Conservation (phyloP, 2,797 vertebrate species). For the Gymnodraco acuticeps region DNA sequence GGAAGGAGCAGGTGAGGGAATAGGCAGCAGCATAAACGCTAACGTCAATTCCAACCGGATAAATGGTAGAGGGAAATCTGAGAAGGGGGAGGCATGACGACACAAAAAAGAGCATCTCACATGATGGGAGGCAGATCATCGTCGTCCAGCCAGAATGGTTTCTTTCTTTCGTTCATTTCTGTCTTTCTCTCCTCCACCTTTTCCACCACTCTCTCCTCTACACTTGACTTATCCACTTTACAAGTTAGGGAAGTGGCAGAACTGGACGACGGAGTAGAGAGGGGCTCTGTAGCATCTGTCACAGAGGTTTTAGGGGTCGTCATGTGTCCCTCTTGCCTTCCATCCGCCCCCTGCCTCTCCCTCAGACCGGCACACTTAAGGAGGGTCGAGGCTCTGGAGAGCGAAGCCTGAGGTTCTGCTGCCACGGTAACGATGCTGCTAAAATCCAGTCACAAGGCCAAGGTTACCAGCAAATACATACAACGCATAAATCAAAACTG, state of each 20-base stretch:
- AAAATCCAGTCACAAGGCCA: slow-evolving; percentile 72
- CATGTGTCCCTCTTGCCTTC: slow-evolving; percentile 60
- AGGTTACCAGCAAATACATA: slow-evolving; percentile 55
- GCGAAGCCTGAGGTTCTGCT: slow-evolving; percentile 57
- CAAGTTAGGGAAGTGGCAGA: slow-evolving; percentile 50
- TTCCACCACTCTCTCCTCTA: slow-evolving; percentile 37
- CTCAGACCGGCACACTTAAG: slow-evolving; percentile 44
- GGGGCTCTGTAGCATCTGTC: slow-evolving; percentile 41
- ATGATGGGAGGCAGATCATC: slow-evolving; percentile 84
- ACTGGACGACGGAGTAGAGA: slow-evolving; percentile 34
- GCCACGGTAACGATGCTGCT: slow-evolving; percentile 69
- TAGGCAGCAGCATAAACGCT: slow-evolving; percentile 8
- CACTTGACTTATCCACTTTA: slow-evolving; percentile 29
- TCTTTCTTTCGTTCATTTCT: slow-evolving; percentile 55
- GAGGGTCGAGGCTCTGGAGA: slow-evolving; percentile 57
- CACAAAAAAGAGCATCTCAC: slow-evolving; percentile 78
- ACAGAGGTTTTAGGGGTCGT: slow-evolving; percentile 34
- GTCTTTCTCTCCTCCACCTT: slow-evolving; percentile 44
- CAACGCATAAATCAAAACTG: slow-evolving; percentile 31
- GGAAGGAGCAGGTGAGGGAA: slow-evolving; percentile 25
- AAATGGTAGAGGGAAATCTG: slow-evolving; percentile 20
- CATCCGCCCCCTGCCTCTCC: slow-evolving; percentile 55
- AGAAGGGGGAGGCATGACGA: slow-evolving; percentile 19
- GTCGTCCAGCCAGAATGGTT: slow-evolving; percentile 80
- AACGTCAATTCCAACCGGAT: slow-evolving; percentile 8